phyloP scores from a whole-genome alignment of 2,113 vertebrate genomes.

The Mastomys coucha region DNA sequence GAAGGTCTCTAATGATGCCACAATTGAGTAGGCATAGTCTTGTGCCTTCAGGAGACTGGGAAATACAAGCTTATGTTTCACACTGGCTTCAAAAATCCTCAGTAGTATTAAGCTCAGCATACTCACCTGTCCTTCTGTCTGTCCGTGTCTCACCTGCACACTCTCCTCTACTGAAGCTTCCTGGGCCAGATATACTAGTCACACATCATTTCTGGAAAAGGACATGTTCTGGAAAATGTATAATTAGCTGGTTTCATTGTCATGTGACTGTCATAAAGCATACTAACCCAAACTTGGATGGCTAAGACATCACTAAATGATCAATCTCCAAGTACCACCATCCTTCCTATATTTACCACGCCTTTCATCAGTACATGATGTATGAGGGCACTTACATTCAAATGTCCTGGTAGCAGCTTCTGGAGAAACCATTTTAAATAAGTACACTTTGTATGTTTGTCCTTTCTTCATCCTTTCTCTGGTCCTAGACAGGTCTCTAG shows the following conservation, averaged over 20 bases:
- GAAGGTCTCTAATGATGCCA: not conserved
- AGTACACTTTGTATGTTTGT: not conserved
- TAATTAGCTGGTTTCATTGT: not conserved
- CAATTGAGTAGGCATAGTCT: not conserved
- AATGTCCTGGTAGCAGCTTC: slow-evolving; percentile 2
- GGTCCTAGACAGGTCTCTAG: not conserved
- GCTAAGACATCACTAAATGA: not conserved
- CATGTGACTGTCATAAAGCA: not conserved
- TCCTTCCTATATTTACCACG: too few relatives aligned
- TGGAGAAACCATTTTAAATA: slow-evolving; percentile 49
- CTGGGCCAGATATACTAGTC: slow-evolving; percentile 17
- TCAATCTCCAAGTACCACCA: not conserved
- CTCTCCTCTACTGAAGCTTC: not conserved
- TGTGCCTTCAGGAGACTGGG: not conserved
- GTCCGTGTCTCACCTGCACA: not conserved
- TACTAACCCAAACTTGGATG: not conserved
- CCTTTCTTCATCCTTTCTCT: not conserved
- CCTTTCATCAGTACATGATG: not conserved
- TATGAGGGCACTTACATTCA: not conserved
- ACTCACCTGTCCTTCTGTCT: not conserved
- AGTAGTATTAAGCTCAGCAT: not conserved
- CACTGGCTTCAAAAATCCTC: not conserved
- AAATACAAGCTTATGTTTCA: slow-evolving; percentile 2
- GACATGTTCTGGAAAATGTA: not conserved
- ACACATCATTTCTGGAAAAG: not conserved